Conservation (phyloP, 2,113 vertebrate genomes). For the Cariama cristata region DNA sequence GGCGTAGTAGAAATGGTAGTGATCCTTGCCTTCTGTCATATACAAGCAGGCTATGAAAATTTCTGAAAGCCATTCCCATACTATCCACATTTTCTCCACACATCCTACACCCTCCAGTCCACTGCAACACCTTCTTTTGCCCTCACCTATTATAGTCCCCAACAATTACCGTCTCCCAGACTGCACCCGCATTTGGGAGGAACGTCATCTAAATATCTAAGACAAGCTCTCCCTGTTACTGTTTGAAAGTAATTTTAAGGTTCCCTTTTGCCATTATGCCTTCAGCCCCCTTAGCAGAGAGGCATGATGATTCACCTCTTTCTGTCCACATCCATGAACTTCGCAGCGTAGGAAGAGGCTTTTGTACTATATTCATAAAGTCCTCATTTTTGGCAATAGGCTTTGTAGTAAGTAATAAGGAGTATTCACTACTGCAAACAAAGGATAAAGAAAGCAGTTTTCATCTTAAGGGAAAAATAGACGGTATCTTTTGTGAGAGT, state of each 20-base stretch:
- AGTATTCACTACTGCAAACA: background rate
- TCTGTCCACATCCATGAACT: background rate
- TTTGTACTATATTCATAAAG: background rate
- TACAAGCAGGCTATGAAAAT: background rate
- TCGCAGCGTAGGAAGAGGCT: background rate
- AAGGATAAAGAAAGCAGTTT: background rate
- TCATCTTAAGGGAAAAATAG: background rate
- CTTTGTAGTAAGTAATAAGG: background rate
- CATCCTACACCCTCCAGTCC: background rate
- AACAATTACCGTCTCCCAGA: background rate
- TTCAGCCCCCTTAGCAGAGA: background rate
- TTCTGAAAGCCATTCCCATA: background rate
- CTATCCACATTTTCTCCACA: background rate
- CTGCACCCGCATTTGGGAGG: background rate
- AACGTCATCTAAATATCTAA: background rate
- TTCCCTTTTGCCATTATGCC: background rate
- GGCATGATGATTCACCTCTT: background rate
- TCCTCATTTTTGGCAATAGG: background rate
- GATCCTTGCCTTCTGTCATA: background rate
- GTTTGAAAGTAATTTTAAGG: background rate
- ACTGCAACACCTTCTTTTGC: background rate
- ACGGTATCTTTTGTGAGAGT: accelerated
- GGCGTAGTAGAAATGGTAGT: background rate
- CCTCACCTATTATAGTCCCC: background rate
- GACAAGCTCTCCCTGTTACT: background rate